Percentiles rank a stretch among this genome's conserved stretches.
Evolutionary conservation across 2,797 vertebrate genomes (phyloP).

Genomic region (Spatula clypeata): DNA sequence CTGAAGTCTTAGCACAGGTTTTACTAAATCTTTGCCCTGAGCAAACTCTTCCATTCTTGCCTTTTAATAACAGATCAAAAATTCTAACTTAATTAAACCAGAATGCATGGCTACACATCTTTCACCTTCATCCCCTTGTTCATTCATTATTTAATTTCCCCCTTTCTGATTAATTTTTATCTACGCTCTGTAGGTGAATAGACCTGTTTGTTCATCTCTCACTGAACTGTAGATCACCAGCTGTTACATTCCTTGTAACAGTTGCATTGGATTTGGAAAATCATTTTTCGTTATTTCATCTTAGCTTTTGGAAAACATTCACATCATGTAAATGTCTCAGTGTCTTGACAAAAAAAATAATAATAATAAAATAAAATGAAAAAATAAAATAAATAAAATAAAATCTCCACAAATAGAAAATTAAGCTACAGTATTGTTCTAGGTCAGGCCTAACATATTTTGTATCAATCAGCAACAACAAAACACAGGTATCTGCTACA

Average conservation of each 20-base stretch:
- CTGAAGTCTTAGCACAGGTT: neutral
- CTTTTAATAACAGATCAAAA: neutral
- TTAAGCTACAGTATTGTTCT: neutral
- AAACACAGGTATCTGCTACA: neutral
- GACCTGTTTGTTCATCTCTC: neutral
- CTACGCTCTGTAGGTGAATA: neutral
- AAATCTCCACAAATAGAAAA: neutral
- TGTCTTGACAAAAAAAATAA: neutral
- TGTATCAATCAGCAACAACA: neutral
- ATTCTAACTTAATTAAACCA: neutral
- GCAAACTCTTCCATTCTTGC: neutral
- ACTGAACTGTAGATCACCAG: neutral
- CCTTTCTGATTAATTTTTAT: neutral
- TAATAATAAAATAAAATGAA: neutral
- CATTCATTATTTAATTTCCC: neutral
- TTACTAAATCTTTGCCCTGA: neutral
- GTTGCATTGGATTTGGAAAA: neutral
- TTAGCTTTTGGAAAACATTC: constrained; percentile 9
- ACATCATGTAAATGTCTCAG: rapidly evolving
- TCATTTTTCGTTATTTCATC: neutral
- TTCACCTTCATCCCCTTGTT: neutral
- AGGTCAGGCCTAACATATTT: neutral
- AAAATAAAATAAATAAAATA: rapidly evolving
- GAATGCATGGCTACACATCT: neutral
- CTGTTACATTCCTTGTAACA: neutral